Percentiles rank a stretch among this genome's conserved stretches.
phyloP scores from a whole-genome alignment of 1,140 invertebrate genomes.

The Mercenaria mercenaria region DNA sequence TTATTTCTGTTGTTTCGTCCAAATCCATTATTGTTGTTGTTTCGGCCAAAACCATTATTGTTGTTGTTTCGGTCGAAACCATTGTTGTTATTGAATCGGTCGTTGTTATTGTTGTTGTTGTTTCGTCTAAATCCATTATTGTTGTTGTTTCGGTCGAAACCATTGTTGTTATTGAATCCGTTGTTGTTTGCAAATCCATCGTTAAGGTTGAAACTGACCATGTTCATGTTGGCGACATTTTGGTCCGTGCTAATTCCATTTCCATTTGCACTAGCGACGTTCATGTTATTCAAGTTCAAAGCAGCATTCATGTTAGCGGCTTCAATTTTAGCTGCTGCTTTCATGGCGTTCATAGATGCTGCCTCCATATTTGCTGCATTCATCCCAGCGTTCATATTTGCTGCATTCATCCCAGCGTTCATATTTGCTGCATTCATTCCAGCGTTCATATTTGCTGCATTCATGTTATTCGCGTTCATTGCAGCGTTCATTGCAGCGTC shows the following conservation, averaged over 20 bases:
- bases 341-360: background rate
- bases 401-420: background rate
- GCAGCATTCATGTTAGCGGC: background rate
- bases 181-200: constrained; percentile 7
- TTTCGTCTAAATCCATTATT: background rate
- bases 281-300: background rate
- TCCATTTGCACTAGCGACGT: background rate
- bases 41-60: background rate
- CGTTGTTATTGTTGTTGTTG: constrained; percentile 22
- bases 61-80: background rate
- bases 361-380: background rate
- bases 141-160: background rate
- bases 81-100: background rate
- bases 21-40: constrained; percentile 16
- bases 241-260: background rate
- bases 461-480: background rate
- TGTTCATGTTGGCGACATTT: constrained; percentile 13
- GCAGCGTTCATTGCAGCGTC: background rate
- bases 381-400: background rate
- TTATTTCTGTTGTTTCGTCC: constrained; percentile 1
- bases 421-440: background rate
- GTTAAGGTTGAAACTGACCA: constrained; percentile 3
- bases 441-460: background rate
- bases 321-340: background rate
- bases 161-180: constrained; percentile 10